Evolutionary conservation across 2,797 vertebrate species (phyloP).

Genomic region (Pangasius larnaudii): DNA sequence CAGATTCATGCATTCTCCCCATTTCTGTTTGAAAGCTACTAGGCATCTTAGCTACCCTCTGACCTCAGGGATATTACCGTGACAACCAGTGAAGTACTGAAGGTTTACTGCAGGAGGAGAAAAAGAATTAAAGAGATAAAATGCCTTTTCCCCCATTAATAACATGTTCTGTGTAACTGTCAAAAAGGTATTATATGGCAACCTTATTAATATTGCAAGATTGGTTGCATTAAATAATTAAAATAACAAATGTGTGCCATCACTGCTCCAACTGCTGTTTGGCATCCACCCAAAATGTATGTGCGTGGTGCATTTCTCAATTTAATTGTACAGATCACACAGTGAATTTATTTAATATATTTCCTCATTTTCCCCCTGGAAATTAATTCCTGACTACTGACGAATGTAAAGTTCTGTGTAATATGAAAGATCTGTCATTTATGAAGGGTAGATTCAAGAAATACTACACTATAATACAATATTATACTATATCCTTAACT

Average conservation of each 20-base stretch:
- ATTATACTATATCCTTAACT: background rate
- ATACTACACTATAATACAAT: background rate
- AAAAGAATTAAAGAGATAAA: background rate
- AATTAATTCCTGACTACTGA: constrained; percentile 2
- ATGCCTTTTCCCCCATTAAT: background rate
- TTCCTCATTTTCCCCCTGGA: background rate
- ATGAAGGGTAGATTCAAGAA: background rate
- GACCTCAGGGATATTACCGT: background rate
- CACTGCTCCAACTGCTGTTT: background rate
- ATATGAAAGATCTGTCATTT: background rate
- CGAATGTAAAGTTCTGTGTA: background rate
- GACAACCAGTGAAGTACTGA: background rate
- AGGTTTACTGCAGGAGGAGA: background rate
- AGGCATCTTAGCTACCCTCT: background rate
- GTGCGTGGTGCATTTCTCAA: background rate
- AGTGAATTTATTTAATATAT: background rate
- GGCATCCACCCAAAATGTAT: background rate
- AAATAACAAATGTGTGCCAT: background rate
- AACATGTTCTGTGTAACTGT: background rate
- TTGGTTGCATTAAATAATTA: background rate
- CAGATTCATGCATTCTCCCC: background rate
- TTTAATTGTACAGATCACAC: constrained; percentile 10
- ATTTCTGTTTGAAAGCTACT: background rate
- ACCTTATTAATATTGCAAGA: background rate
- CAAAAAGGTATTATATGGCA: background rate